These are phyloP conservation scores for Saturnia pavonia DNA, from an alignment of 2,888 invertebrate genomes.

Conservation along the genomic window DNA sequence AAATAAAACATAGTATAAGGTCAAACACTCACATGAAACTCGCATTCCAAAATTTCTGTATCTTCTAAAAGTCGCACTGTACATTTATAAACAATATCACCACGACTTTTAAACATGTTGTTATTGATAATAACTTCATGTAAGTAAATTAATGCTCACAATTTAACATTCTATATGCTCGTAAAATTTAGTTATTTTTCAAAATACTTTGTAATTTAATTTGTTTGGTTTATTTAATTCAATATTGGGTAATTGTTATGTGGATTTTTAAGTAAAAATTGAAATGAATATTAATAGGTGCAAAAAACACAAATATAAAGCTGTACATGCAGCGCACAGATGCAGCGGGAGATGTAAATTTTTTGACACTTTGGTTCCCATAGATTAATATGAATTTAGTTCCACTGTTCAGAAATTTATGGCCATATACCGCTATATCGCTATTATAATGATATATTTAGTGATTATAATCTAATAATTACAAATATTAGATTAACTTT, in stretches of 20 bases:
- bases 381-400: no score
- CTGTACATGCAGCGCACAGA: neutral
- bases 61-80: conserved; percentile 95
- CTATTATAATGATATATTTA: neutral
- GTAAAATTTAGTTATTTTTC: conserved; percentile 32
- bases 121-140: conserved; percentile 27
- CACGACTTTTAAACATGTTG: conserved; percentile 85
- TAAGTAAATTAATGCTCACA: neutral
- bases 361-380: neutral
- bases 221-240: conserved; percentile 52
- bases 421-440: neutral
- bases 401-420: neutral
- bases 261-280: neutral
- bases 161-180: conserved; percentile 39
- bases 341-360: neutral
- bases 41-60: conserved; percentile 94
- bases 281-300: neutral
- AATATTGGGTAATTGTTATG: conserved; percentile 24
- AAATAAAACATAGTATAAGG: neutral
- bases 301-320: neutral
- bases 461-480: neutral
- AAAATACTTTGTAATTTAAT: conserved; percentile 40
- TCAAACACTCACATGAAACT: conserved; percentile 86
- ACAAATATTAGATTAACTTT: neutral
- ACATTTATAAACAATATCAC: conserved; percentile 92